Evolutionary conservation across 2,888 invertebrate genomes (phyloP).

Genomic region (Rhogogaster chlorosoma): DNA sequence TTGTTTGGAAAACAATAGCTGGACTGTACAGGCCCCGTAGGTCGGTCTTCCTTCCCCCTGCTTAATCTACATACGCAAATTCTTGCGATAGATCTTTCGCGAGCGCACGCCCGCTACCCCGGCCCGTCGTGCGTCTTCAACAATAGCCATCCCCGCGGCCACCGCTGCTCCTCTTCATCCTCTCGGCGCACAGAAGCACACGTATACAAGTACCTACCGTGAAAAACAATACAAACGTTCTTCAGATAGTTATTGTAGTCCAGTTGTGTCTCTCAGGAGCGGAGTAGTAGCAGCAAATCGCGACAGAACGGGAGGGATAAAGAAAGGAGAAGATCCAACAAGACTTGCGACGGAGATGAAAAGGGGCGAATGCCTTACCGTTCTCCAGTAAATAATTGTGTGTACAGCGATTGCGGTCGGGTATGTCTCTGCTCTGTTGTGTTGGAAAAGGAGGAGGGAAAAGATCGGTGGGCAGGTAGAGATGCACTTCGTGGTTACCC

Average conservation of each 20-base stretch:
- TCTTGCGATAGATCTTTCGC: conserved; percentile 73
- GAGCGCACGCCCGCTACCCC: conserved; percentile 47
- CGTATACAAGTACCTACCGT: conserved; percentile 12
- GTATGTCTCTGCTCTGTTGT: background rate
- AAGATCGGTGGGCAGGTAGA: conserved; percentile 1
- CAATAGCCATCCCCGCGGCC: conserved; percentile 66
- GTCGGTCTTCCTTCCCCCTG: conserved; percentile 58
- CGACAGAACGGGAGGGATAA: conserved; percentile 49
- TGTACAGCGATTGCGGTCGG: conserved; percentile 43
- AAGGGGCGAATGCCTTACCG: conserved; percentile 45
- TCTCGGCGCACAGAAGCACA: background rate
- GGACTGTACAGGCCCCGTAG: background rate
- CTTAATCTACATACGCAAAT: conserved; percentile 75
- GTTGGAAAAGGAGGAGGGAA: background rate
- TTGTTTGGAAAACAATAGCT: conserved; percentile 51
- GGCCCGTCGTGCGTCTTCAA: conserved; percentile 68
- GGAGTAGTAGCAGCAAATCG: conserved; percentile 56
- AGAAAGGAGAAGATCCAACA: conserved; percentile 59
- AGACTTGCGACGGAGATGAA: conserved; percentile 35
- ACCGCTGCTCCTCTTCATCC: conserved; percentile 60
- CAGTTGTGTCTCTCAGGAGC: conserved; percentile 44
- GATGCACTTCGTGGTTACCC: conserved; percentile 13
- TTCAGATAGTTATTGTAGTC: conserved; percentile 74
- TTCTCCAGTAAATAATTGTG: conserved; percentile 60
- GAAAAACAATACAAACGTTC: conserved; percentile 74